These are phyloP conservation scores for Diceros bicornis DNA, from an alignment of 2,797 vertebrate species.

Conservation along the genomic window DNA sequence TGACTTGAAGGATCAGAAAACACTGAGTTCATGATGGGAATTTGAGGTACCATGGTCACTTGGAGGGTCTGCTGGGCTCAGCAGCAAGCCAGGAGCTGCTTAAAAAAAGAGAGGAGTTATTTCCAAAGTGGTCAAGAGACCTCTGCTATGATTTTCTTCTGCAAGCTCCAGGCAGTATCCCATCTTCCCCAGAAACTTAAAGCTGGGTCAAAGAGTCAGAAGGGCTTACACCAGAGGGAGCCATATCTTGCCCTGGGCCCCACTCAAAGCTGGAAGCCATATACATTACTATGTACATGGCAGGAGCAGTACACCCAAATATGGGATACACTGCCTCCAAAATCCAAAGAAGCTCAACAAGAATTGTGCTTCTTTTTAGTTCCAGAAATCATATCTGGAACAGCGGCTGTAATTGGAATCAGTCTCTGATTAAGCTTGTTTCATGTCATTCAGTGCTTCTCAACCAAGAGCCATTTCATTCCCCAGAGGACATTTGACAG, in stretches of 20 bases:
- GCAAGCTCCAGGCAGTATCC: fast-evolving
- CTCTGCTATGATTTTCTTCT: not conserved
- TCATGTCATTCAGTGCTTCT: not conserved
- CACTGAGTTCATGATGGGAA: not conserved
- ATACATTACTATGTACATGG: fast-evolving
- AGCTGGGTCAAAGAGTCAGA: not conserved
- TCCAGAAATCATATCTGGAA: not conserved
- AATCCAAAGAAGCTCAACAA: not conserved
- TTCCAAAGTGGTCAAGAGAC: not conserved
- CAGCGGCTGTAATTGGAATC: not conserved
- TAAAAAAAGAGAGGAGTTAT: not conserved
- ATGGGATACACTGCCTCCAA: not conserved
- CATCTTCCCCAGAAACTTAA: not conserved
- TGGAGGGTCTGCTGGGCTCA: not conserved
- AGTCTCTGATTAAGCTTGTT: not conserved
- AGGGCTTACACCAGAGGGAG: not conserved
- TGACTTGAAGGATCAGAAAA: not conserved
- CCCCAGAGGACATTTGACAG: not conserved
- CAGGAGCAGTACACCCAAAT: fast-evolving
- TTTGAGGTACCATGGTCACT: not conserved
- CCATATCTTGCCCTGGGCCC: not conserved
- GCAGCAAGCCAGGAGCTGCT: not conserved
- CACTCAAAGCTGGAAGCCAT: not conserved
- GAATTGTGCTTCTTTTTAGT: not conserved
- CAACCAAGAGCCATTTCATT: not conserved